Conservation (phyloP, 1,140 invertebrate species). For the Amphibalanus amphitrite region DNA sequence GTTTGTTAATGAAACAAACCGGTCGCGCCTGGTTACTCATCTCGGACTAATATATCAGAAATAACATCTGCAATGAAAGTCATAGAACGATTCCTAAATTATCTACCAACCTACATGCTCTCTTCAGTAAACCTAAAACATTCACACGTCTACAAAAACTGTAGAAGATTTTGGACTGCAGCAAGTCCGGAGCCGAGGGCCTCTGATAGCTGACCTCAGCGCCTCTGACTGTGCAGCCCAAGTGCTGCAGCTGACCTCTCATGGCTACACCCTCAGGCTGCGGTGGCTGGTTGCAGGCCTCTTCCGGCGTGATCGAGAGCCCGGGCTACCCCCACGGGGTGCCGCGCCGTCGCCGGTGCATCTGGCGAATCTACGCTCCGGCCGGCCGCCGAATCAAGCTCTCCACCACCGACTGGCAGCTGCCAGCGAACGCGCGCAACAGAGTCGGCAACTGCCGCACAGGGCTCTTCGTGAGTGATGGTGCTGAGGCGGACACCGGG, state of each 20-base stretch:
- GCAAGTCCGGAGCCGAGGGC: too few species aligned
- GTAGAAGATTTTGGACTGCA: too few species aligned
- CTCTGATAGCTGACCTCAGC: too few species aligned
- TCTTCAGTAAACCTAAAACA: too few species aligned
- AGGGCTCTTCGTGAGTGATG: slow-evolving; percentile 15
- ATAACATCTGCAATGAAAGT: too few species aligned
- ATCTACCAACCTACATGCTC: too few species aligned
- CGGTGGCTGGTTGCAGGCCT: slow-evolving; percentile 35
- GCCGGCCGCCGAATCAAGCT: slow-evolving; percentile 39
- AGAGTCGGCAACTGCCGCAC: slow-evolving; percentile 19
- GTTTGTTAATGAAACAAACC: too few species aligned
- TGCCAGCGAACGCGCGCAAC: slow-evolving; percentile 25
- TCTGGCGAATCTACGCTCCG: slow-evolving; percentile 50
- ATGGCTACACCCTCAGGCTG: slow-evolving; percentile 38
- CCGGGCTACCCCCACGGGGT: slow-evolving; percentile 44
- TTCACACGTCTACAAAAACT: too few species aligned
- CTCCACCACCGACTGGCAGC: slow-evolving; percentile 41
- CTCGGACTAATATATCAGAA: background rate
- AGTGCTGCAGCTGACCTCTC: too few species aligned
- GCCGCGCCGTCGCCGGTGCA: slow-evolving; percentile 32
- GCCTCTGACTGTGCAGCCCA: too few species aligned
- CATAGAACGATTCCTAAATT: too few species aligned
- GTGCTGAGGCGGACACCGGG: too few species aligned
- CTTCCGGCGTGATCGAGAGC: slow-evolving; percentile 42
- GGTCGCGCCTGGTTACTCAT: background rate